Evolutionary conservation across 2,797 vertebrate species (phyloP).

Genomic region (Helarctos malayanus): DNA sequence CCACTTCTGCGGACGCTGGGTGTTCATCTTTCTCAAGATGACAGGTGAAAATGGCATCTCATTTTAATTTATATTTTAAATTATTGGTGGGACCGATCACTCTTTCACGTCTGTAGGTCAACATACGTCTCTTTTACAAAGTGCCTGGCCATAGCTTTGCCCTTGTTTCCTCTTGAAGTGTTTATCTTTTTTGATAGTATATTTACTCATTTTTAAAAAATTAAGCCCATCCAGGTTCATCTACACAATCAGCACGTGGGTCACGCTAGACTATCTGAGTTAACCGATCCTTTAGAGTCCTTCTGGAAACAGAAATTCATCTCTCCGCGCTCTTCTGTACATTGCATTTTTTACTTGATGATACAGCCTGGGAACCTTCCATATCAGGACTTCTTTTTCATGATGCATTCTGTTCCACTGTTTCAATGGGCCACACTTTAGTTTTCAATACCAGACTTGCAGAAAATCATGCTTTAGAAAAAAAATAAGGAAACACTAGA

Average conservation of each 20-base stretch:
- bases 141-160: fast-evolving
- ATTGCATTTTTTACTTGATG: neutral
- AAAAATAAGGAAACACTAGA: neutral
- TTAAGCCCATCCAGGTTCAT: neutral
- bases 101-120: neutral
- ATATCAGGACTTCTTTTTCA: neutral
- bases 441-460: neutral
- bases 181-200: neutral
- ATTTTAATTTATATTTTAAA: neutral
- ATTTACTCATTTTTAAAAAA: neutral
- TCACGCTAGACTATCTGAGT: neutral
- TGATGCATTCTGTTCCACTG: neutral
- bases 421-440: neutral
- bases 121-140: neutral
- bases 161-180: neutral
- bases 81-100: neutral
- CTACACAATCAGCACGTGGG: neutral
- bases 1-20: neutral
- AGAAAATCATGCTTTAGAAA: neutral
- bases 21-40: neutral
- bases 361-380: neutral
- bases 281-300: neutral
- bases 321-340: neutral
- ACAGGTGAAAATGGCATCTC: neutral
- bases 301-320: neutral